A percentile compares a stretch with the other conserved stretches of the same genome.
Evolutionary conservation across 2,113 vertebrate species (phyloP).

Genomic region (Cheilinus undulatus): DNA sequence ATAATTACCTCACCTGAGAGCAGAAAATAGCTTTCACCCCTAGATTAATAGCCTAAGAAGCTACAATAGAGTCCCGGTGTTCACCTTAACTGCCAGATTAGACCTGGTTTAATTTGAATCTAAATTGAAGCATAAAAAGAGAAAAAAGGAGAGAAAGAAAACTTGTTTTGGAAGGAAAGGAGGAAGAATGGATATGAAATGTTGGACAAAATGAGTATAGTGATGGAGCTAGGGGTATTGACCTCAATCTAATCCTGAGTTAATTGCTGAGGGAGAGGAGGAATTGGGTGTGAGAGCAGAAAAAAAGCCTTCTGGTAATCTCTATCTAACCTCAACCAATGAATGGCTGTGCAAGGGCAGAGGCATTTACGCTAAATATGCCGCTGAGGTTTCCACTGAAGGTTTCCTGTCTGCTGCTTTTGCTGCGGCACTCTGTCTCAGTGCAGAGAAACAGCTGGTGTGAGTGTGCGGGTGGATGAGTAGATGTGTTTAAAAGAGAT

Average conservation of each 20-base stretch:
- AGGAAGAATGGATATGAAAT: constrained; percentile 49
- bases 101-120: constrained; percentile 66
- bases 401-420: constrained; percentile 7
- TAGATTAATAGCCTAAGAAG: constrained; percentile 56
- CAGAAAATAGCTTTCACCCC: constrained; percentile 40
- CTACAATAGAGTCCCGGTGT: constrained; percentile 37
- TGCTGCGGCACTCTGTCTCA: constrained; percentile 32
- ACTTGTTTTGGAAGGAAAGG: constrained; percentile 37
- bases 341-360: constrained; percentile 10
- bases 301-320: constrained; percentile 17
- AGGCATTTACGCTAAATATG: constrained; percentile 31
- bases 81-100: constrained; percentile 58
- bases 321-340: constrained; percentile 17
- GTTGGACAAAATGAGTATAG: constrained; percentile 45
- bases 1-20: constrained; percentile 63
- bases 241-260: constrained; percentile 73
- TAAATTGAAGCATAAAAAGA: constrained; percentile 46
- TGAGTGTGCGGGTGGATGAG: constrained; percentile 18
- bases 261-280: constrained; percentile 73
- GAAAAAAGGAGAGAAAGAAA: constrained; percentile 25
- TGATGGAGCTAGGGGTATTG: constrained; percentile 50
- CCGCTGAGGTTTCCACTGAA: constrained; percentile 22
- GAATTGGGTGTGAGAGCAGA: constrained; percentile 19
- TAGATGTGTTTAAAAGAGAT: constrained; percentile 32
- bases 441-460: constrained; percentile 44